Evolutionary conservation across 2,113 vertebrate genomes (phyloP), one percentile per base, ranked within the genome.

Genomic region (Muntiacus reevesi): DNA sequence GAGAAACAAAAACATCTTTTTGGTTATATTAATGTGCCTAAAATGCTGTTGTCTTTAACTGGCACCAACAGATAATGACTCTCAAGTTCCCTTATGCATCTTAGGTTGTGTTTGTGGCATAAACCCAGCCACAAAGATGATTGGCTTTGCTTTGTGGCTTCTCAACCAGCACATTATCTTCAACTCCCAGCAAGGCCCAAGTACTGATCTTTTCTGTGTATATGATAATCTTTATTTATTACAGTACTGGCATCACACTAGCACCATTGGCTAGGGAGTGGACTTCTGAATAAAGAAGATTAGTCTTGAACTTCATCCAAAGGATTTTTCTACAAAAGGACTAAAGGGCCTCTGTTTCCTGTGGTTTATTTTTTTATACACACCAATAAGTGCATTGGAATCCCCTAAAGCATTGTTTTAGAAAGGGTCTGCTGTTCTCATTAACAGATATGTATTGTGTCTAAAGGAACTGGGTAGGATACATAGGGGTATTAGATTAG

Each of bases 101-200:
- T 90, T 82, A 79, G 79, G 40, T 76, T 91, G 62, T 60, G 50
- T 94, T 76, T 95, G 60, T 62, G 62, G 9, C 55, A 23, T n/a
- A 67, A 97, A 89, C 40, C n/a, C 76, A 64, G 47, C 92, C 74
- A 79, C 83, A 59, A 79, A 91, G 86, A 90, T 33, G 59, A 95
- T 47, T 93, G 85, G 76, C 67, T 96, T 85, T 78, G 19, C 94
- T 95, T 95, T 91, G 93, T 87, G 79, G 50, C 60, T 27, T 83
- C 47, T 92, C 76, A 82, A n/a, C 88, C 78, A 78, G 67, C 62
- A 59, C 27, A n/a, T 91, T 92, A 83, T 74, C 62, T 82, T 94
- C 45, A 71, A 3, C 71, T 89, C 86, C n/a, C 81, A 87, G 5
- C 50, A 33, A 92, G 86, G 54, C 87, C 76, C 36, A 43, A 52